Evolutionary conservation across 2,113 vertebrate species (phyloP).

Genomic region (Pluvianellus socialis): DNA sequence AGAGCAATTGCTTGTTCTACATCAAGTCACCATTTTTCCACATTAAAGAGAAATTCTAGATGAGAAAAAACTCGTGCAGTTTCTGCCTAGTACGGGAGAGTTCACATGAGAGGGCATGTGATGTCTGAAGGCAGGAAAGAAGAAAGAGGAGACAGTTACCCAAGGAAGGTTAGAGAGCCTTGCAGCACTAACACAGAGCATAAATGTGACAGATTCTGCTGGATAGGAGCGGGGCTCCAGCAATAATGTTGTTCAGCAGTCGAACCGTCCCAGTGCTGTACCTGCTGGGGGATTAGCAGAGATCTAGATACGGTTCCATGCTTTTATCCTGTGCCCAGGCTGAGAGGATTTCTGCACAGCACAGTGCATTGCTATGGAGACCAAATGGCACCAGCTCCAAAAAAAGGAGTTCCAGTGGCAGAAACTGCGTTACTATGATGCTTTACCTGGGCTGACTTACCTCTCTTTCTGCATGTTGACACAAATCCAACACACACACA

Average conservation of each 20-base stretch:
- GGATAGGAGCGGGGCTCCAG: not conserved
- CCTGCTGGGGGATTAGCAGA: not conserved
- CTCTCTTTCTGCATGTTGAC: not conserved
- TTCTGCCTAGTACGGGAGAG: not conserved
- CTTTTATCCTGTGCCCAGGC: not conserved
- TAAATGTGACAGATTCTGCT: not conserved
- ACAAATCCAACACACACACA: not conserved
- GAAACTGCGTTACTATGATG: not conserved
- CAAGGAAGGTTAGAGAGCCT: not conserved
- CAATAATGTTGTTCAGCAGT: not conserved
- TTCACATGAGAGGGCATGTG: not conserved
- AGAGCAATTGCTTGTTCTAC: not conserved
- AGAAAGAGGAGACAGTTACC: not conserved
- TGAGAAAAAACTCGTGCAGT: not conserved
- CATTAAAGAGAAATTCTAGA: not conserved
- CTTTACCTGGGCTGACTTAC: not conserved
- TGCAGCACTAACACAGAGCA: not conserved
- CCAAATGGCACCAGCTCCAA: not conserved
- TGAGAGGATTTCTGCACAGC: not conserved
- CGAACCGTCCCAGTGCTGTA: not conserved
- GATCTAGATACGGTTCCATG: rapidly evolving
- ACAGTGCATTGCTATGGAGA: conserved; percentile 35
- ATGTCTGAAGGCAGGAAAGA: not conserved
- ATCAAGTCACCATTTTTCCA: not conserved
- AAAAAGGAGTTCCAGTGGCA: not conserved